Evolutionary conservation across 2,113 vertebrate genomes (phyloP).

Genomic region (Crotalus helleri): DNA sequence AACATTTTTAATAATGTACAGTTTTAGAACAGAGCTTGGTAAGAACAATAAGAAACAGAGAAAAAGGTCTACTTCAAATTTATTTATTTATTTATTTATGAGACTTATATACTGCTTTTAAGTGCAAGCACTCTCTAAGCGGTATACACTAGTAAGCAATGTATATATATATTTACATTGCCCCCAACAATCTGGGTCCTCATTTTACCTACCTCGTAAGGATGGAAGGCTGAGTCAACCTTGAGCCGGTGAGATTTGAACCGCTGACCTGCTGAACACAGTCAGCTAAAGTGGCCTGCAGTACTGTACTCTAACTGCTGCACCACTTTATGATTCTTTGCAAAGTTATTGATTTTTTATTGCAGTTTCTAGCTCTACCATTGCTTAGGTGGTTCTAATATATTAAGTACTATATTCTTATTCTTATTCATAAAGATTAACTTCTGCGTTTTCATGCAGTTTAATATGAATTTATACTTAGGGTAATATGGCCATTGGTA

Average conservation of each 20-base stretch:
- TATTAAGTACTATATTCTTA: neutral
- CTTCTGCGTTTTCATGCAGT: neutral
- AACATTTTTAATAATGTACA: conserved; percentile 9
- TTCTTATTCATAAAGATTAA: conserved; percentile 27
- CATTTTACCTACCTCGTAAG: too few relatives aligned
- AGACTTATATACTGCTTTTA: too few relatives aligned
- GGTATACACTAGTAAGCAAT: too few relatives aligned
- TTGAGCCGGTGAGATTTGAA: too few relatives aligned
- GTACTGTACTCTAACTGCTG: too few relatives aligned
- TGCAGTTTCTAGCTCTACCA: neutral
- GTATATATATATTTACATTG: too few relatives aligned
- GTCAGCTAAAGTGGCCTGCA: too few relatives aligned
- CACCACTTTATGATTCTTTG: neutral
- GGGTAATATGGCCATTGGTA: neutral
- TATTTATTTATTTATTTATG: neutral
- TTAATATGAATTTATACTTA: conserved; percentile 11
- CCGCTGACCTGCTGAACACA: too few relatives aligned
- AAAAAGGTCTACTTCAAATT: conserved; percentile 3
- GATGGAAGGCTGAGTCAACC: too few relatives aligned
- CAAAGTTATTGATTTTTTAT: neutral
- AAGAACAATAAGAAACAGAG: neutral
- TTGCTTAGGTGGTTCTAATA: conserved; percentile 12
- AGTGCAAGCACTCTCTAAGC: too few relatives aligned
- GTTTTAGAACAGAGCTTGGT: conserved; percentile 1
- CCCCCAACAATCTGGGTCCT: too few relatives aligned